A percentile compares a stretch with the other conserved stretches of the same genome.
Evolutionary conservation across 2,888 invertebrate species (phyloP).

Genomic region (Timandra comae): DNA sequence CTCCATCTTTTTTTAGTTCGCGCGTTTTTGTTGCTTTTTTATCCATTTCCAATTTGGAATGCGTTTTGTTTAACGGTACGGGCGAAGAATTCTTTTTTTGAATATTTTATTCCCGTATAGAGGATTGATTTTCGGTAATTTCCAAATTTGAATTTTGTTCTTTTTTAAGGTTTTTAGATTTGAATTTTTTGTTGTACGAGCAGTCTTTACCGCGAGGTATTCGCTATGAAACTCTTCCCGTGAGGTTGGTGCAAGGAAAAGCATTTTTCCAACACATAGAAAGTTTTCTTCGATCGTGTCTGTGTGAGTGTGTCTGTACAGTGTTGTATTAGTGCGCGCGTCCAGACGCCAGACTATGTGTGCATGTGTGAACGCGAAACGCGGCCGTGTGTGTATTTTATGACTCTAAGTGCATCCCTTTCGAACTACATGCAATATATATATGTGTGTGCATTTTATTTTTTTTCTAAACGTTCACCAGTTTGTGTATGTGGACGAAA

Average conservation of each 20-base stretch:
- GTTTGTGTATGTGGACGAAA: slow-evolving; percentile 50
- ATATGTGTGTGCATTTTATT: slow-evolving; percentile 73
- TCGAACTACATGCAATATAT: slow-evolving; percentile 74
- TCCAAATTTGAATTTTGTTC: slow-evolving; percentile 30
- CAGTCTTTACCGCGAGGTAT: slow-evolving; percentile 77
- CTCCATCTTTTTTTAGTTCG: slow-evolving; percentile 23
- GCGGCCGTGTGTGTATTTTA: slow-evolving; percentile 62
- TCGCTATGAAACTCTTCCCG: slow-evolving; percentile 77
- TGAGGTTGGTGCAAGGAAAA: slow-evolving; percentile 77
- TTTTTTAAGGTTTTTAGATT: slow-evolving; percentile 27
- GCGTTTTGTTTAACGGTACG: slow-evolving; percentile 60
- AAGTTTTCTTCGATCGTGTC: slow-evolving; percentile 56
- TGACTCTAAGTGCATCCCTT: slow-evolving; percentile 77
- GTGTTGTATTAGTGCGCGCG: slow-evolving; percentile 41
- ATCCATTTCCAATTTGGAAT: slow-evolving; percentile 44
- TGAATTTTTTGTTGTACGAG: slow-evolving; percentile 41
- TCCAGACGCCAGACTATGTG: slow-evolving; percentile 40
- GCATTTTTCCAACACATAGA: slow-evolving; percentile 74
- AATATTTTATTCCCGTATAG: slow-evolving; percentile 41
- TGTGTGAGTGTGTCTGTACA: slow-evolving; percentile 51
- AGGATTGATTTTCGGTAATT: slow-evolving; percentile 49
- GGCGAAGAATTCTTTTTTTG: slow-evolving; percentile 54
- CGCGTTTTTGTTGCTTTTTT: slow-evolving; percentile 36
- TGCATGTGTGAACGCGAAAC: slow-evolving; percentile 31
- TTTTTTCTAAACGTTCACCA: slow-evolving; percentile 66